Base-by-base conservation (phyloP, 2,113 vertebrate genomes). In the Dermatemys mawii region DNA sequence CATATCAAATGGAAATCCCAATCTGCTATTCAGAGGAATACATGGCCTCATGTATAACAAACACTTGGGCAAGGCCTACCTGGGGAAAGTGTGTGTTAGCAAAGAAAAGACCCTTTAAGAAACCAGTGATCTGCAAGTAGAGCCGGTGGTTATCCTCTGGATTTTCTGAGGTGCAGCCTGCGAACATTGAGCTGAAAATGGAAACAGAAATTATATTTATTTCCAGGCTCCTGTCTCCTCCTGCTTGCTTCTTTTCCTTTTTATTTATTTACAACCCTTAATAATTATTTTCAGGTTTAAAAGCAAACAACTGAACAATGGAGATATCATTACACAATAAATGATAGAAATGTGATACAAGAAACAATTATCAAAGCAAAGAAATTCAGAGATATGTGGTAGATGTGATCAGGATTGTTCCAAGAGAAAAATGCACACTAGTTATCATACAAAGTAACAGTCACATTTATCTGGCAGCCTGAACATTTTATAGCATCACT, bases 61-160 rank as follows among this genome's bases (percentile, higher is more conserved):
- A 80, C 46, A 35, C 53, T 60, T 88, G 70, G 73, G 48, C n/a
- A 94, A 70, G 38, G 46, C 97, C 93, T 96, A 98, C 98, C 98
- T 98, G 95, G 54, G 93, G 95, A 53, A 95, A 14, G 26, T 94
- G 92, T 11, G 88, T 80, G 48, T 97, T 94, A 70, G 91, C 51
- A 75, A 94, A 97, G 94, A 96, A 97, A 54, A 98, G 91, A 63
- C 84, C 93, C 95, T 98, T 97, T 38, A 99, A 95, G 92, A 98
- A 98, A 48, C 94, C 81, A 3, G 96, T 92, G 88, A 98, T 98
- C 90, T 98, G 96, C 87, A 94, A 49, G 53, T 98, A 98, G 78
- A 98, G 97, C 60, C 96, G 95, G 55, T 95, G 97, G 87, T 96
- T 97, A 57, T 97, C 97, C 86, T 97, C 97, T 19, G 95, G 88